Evolutionary conservation across 2,888 invertebrate species (phyloP), one percentile per base, ranked within the genome.

Genomic region (Dioctria rufipes): DNA sequence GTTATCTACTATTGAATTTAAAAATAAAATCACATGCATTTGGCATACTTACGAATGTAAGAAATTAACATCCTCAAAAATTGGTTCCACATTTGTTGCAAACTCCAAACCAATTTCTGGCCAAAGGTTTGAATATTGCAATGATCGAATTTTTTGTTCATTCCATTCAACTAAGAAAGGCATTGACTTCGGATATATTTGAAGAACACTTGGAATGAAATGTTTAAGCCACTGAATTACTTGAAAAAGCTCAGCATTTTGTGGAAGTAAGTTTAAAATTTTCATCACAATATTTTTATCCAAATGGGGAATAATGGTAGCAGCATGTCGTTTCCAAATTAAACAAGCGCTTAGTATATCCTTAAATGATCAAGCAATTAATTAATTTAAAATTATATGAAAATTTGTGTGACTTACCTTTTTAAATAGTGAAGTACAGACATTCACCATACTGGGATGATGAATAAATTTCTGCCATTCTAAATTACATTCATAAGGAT

Each of bases 21-120:
- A 42, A 25, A 43, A 25, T 25, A 25, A 25, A 25, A 25, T 25
- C 2, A 25, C 25, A 25, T 25, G 25, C 25, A 25, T 2, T 25
- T 25, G 25, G 25, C 25, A 40, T 66, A 85, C 87, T 85, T 83
- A 88, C 86, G 87, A 86, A 81, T 87, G 87, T n/a, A 88, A 85
- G 80, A 88, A 88, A 66, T 86, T 83, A 63, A 87, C 84, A 81
- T 88, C 88, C 79, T 88, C 86, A 77, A 87, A 89, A 13, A 89
- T 88, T 40, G 86, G 86, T 3, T 86, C 81, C 8, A 89, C 86
- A 84, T 88, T 88, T 3, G 86, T 86, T 0, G 86, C 84, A 83
- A 89, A 89, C 81, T 89, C 89, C n/a, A 89, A 81, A 1, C 89
- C 89, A 82, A 89, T 88, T 51, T 88, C 87, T 4, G 89, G 89